Conservation (phyloP, 2,888 invertebrate genomes). For the Oxyscelio sp. region DNA sequence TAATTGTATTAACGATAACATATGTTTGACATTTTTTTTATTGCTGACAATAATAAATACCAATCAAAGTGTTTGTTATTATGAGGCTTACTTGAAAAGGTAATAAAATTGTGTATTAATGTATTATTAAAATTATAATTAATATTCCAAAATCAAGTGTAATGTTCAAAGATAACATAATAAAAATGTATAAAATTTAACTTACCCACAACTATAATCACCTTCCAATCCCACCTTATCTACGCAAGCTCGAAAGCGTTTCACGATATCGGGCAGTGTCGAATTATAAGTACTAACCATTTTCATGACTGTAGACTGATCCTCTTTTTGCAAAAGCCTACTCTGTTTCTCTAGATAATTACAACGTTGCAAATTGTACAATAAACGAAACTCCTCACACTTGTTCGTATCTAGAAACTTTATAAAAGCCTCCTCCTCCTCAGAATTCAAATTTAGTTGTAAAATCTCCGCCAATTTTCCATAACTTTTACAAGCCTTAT, state of each 20-base stretch:
- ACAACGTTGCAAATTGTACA: conserved; percentile 92
- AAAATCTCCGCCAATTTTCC: conserved; percentile 89
- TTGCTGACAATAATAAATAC: no score
- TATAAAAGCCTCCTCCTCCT: conserved; percentile 92
- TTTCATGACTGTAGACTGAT: conserved; percentile 74
- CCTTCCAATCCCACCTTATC: conserved; percentile 35
- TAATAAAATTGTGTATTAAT: no score
- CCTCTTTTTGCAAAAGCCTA: conserved; percentile 54
- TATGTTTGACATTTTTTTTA: no score
- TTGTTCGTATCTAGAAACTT: conserved; percentile 91
- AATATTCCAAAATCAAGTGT: no score
- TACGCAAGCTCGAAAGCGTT: conserved; percentile 76
- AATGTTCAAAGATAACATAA: no score
- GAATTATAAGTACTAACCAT: conserved; percentile 84
- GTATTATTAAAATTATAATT: no score
- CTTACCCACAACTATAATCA: conserved; percentile 47
- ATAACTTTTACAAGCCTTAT: conserved; percentile 83
- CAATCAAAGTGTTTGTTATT: no score
- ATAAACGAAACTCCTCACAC: conserved; percentile 91
- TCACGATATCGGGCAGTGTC: conserved; percentile 84
- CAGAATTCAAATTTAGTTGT: conserved; percentile 90
- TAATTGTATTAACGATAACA: no score
- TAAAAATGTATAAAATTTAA: no score
- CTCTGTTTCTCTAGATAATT: conserved; percentile 83
- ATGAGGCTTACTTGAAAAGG: no score